These are phyloP conservation scores for Lasioglossum figueresi DNA, from an alignment of 2,888 invertebrate species.

Conservation along the genomic window DNA sequence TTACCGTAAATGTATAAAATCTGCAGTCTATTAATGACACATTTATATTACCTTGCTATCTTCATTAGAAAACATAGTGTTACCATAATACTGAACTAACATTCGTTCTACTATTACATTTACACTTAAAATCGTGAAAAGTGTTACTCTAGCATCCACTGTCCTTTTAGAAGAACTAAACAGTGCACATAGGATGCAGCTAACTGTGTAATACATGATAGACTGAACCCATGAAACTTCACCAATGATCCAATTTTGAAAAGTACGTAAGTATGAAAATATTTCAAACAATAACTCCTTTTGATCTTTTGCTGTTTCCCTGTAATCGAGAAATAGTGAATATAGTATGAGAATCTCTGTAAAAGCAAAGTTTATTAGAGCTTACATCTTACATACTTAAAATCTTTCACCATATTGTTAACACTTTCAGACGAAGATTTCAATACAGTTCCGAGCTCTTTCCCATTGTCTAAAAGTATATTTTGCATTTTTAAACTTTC, in stretches of 20 bases:
- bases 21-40: not conserved
- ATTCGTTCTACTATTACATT: slow-evolving; percentile 85
- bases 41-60: slow-evolving; percentile 73
- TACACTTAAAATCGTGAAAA: slow-evolving; percentile 85
- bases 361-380: not conserved
- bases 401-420: slow-evolving; percentile 84
- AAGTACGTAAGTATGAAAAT: slow-evolving; percentile 85
- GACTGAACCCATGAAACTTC: slow-evolving; percentile 88
- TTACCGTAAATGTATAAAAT: too few species aligned
- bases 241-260: slow-evolving; percentile 87
- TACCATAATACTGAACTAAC: slow-evolving; percentile 77
- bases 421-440: slow-evolving; percentile 84
- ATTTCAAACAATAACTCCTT: slow-evolving; percentile 85
- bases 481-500: slow-evolving; percentile 85
- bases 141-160: slow-evolving; percentile 85
- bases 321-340: slow-evolving; percentile 60
- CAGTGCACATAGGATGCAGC: slow-evolving; percentile 85
- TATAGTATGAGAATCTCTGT: not conserved
- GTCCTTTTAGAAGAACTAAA: slow-evolving; percentile 86
- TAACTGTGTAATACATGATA: slow-evolving; percentile 86
- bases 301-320: slow-evolving; percentile 85
- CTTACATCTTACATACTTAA: slow-evolving; percentile 80
- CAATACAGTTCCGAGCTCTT: slow-evolving; percentile 83
- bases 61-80: slow-evolving; percentile 52
- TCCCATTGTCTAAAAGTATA: slow-evolving; percentile 85